Percentiles rank a stretch among this genome's conserved stretches.
Conservation (phyloP, 2,888 invertebrate species). For the Entomobrya proxima region DNA sequence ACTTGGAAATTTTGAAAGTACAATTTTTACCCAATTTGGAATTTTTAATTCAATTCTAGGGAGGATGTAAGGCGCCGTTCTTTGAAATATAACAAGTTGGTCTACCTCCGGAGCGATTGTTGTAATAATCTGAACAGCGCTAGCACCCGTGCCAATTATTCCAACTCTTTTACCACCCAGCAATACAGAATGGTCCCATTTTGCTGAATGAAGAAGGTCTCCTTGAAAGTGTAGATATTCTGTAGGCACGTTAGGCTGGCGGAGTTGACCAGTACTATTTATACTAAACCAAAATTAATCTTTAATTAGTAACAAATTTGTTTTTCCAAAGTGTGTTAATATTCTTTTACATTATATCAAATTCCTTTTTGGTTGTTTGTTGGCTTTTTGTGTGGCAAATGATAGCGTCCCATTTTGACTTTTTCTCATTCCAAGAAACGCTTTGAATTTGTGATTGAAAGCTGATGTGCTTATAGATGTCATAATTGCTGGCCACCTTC, state of each 20-base stretch:
- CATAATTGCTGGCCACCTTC: conserved; percentile 55
- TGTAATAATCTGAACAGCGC: conserved; percentile 71
- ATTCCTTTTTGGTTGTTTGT: background rate
- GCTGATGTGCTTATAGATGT: conserved; percentile 58
- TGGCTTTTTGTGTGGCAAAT: conserved; percentile 18
- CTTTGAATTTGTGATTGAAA: conserved; percentile 64
- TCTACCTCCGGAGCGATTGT: conserved; percentile 58
- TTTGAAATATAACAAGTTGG: conserved; percentile 62
- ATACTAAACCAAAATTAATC: conserved; percentile 31
- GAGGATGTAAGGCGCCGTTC: conserved; percentile 61
- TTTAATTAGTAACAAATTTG: too few relatives aligned
- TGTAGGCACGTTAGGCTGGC: conserved; percentile 65
- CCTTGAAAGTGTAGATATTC: conserved; percentile 68
- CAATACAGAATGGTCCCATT: conserved; percentile 51
- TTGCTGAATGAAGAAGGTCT: conserved; percentile 66
- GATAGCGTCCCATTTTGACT: conserved; percentile 57
- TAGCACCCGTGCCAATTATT: conserved; percentile 70
- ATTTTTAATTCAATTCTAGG: conserved; percentile 48
- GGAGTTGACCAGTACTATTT: conserved; percentile 60
- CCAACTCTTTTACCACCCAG: conserved; percentile 63
- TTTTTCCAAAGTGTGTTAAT: too few relatives aligned
- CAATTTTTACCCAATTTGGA: conserved; percentile 31
- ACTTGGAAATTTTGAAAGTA: conserved; percentile 46
- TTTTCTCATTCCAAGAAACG: conserved; percentile 60
- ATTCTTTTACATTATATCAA: conserved; percentile 57